Percentiles rank a stretch among this genome's conserved stretches.
phyloP scores from a whole-genome alignment of 2,113 vertebrate genomes.

The Vombatus ursinus region DNA sequence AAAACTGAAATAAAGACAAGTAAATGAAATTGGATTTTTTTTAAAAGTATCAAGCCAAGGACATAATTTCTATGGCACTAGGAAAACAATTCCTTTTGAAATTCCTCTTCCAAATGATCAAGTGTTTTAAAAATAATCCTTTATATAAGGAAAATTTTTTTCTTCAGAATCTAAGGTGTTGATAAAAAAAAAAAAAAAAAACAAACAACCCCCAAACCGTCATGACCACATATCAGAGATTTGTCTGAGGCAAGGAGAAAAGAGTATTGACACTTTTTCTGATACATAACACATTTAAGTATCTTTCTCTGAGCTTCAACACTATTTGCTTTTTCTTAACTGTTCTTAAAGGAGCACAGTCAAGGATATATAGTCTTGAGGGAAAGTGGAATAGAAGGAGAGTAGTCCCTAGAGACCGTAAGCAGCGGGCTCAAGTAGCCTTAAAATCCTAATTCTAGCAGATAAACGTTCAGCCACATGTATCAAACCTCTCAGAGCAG shows the following conservation, averaged over 20 bases:
- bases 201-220: not conserved
- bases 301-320: not conserved
- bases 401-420: not conserved
- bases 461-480: constrained; percentile 29
- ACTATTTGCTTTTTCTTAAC: not conserved
- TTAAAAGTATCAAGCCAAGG: constrained; percentile 49
- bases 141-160: constrained; percentile 46
- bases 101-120: constrained; percentile 33
- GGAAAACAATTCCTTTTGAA: constrained; percentile 48
- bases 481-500: not conserved
- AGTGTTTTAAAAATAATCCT: constrained; percentile 48
- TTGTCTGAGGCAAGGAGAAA: not conserved
- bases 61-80: constrained; percentile 16
- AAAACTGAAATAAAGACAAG: constrained; percentile 16
- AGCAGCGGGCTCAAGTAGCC: not conserved
- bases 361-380: not conserved
- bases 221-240: not conserved
- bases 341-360: not conserved
- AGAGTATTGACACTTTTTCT: not conserved
- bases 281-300: not conserved
- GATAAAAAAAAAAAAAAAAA: constrained; percentile 45
- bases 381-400: constrained; percentile 44
- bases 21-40: not conserved
- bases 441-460: constrained; percentile 41
- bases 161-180: constrained; percentile 18